phyloP scores from a whole-genome alignment of 2,888 invertebrate species.

The Eupithecia subumbrata region DNA sequence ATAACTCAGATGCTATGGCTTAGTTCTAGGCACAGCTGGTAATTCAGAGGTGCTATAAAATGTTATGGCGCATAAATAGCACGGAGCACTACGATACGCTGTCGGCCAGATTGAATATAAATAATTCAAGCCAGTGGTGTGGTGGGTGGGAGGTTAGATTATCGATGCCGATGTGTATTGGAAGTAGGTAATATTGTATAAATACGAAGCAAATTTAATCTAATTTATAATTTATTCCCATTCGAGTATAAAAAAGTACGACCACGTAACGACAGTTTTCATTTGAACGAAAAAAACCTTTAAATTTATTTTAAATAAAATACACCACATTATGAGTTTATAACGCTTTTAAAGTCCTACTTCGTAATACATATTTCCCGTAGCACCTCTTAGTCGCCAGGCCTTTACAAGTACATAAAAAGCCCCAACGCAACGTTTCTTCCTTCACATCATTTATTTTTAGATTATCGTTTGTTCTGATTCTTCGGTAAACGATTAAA shows the following conservation, averaged over 20 bases:
- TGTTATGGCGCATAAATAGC: conserved; percentile 49
- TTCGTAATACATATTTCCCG: too few species aligned
- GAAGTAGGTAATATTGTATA: neutral
- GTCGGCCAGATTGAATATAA: conserved; percentile 54
- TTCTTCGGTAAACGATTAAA: too few species aligned
- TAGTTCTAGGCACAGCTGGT: conserved; percentile 28
- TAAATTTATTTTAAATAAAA: too few species aligned
- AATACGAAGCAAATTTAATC: neutral
- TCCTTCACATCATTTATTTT: too few species aligned
- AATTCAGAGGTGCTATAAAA: conserved; percentile 39
- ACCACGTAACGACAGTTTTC: neutral
- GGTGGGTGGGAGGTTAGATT: neutral
- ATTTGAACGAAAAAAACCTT: neutral
- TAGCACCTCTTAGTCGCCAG: too few species aligned
- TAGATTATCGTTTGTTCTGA: too few species aligned
- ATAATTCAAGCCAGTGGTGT: conserved; percentile 49
- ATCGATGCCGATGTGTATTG: conserved; percentile 15
- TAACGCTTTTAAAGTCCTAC: too few species aligned
- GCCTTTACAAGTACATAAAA: too few species aligned
- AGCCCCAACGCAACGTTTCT: too few species aligned
- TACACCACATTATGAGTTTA: too few species aligned
- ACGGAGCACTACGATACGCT: conserved; percentile 39
- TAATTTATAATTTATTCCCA: neutral
- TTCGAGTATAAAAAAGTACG: too few species aligned
- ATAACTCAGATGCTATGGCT: conserved; percentile 13